Conservation (phyloP, 2,888 invertebrate species). For the Yponomeuta cagnagella region DNA sequence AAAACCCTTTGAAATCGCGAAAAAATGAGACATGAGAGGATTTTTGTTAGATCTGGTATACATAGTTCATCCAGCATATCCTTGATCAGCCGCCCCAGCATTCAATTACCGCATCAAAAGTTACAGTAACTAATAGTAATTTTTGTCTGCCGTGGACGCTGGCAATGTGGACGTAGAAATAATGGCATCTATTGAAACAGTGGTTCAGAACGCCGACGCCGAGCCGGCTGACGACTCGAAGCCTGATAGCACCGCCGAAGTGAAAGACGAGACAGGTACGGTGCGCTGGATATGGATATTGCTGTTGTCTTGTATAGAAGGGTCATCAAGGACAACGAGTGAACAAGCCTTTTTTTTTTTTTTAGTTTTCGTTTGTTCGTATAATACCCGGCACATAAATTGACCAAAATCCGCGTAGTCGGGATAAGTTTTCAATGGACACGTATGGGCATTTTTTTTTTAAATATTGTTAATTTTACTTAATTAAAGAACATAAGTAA, state of each 20-base stretch:
- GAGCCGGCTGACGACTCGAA: constrained; percentile 79
- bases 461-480: no score
- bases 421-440: no score
- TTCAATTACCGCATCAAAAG: background rate
- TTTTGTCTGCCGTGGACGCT: constrained; percentile 39
- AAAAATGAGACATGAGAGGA: no score
- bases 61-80: no score
- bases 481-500: no score
- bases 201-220: constrained; percentile 83
- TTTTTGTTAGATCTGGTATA: no score
- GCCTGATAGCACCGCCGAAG: constrained; percentile 80
- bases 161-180: constrained; percentile 78
- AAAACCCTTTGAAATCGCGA: no score
- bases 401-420: no score
- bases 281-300: constrained; percentile 21
- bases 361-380: background rate
- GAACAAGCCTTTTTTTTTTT: background rate
- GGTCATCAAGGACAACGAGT: background rate
- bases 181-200: constrained; percentile 90
- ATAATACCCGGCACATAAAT: no score
- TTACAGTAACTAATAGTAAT: constrained; percentile 11
- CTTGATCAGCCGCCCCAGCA: background rate
- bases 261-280: constrained; percentile 80
- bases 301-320: background rate
- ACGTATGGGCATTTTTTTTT: no score